Evolutionary conservation across 2,113 vertebrate genomes (phyloP), one percentile per base, ranked within the genome.

Genomic region (Aptenodytes forsteri): DNA sequence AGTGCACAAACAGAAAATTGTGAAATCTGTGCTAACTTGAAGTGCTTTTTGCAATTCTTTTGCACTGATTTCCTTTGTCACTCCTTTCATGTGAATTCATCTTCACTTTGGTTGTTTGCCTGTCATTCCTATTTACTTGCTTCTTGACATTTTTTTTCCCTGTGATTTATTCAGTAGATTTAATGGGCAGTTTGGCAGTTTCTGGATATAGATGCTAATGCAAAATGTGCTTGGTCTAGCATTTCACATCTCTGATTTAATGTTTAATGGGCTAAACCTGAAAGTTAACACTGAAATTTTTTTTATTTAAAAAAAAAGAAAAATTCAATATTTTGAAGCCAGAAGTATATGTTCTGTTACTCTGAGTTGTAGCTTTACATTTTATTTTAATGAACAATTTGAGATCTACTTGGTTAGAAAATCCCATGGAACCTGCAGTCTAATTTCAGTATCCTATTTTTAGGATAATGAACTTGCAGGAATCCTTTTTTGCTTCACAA

Each of bases 11-110:
- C 6, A 72, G 52, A 82, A 76, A 66, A 62, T 13, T 40, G 19
- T 77, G 58, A 80, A 91, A 62, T 90, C 66, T 80, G 50, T 49
- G 73, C 87, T 96, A 90, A 87, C 46, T 61, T 58, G 19, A 89
- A 96, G 56, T 69, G 61, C 30, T 65, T 85, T 89, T 87, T 87
- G 59, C n/a, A 19, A 1, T 82, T 79, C 65, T 55, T 94, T 76
- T 85, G 81, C 69, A 66, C 66, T 83, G 73, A 95, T 96, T 73
- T 91, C n/a, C 30, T 87, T 85, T 97, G 96, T 95, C 93, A 85
- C 38, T 90, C 40, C 77, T 95, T 96, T 96, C 81, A 67, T 72
- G 54, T 76, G 81, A 87, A 44, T 96, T 97, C 56, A 90, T 91
- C 69, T 87, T 95, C 83, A 75, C 72, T 78, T 71, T 54, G 40